phyloP scores from a whole-genome alignment of 1,140 invertebrate genomes.

The Danaus plexippus region DNA sequence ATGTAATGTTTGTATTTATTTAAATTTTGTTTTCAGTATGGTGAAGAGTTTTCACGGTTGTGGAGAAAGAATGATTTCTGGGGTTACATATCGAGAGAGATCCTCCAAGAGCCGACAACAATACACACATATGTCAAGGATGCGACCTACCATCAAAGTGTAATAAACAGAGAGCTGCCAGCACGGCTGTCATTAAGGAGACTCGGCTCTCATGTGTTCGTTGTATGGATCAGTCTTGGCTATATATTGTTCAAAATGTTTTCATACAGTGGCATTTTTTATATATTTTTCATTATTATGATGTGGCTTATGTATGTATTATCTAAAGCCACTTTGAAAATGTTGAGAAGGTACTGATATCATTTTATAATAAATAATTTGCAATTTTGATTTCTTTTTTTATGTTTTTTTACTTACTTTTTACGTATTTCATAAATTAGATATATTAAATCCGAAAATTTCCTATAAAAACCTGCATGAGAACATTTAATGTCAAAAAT shows the following conservation, averaged over 20 bases:
- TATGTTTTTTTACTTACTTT: constrained; percentile 10
- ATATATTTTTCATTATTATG: constrained; percentile 38
- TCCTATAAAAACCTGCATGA: too few relatives aligned
- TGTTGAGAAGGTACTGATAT: constrained; percentile 31
- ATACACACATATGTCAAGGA: constrained; percentile 75
- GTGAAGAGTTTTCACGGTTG: constrained; percentile 71
- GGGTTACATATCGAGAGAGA: constrained; percentile 76
- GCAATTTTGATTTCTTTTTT: constrained; percentile 17
- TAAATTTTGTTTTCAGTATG: constrained; percentile 74
- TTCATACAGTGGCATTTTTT: constrained; percentile 44
- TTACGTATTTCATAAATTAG: constrained; percentile 3
- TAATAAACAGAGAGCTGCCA: constrained; percentile 73
- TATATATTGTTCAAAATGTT: constrained; percentile 47
- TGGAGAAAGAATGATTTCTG: constrained; percentile 76
- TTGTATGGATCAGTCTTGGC: constrained; percentile 57
- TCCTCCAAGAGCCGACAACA: constrained; percentile 76
- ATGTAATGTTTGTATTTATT: too few relatives aligned
- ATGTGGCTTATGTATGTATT: constrained; percentile 39
- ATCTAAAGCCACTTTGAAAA: constrained; percentile 46
- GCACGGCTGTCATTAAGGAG: constrained; percentile 80
- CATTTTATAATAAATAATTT: constrained; percentile 19
- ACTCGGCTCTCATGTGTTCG: constrained; percentile 77
- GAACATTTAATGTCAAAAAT: too few relatives aligned
- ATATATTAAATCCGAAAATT: too few relatives aligned
- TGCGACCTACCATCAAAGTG: constrained; percentile 68